Evolutionary conservation across 2,113 vertebrate species (phyloP).

Genomic region (Poeciliopsis occidentalis): DNA sequence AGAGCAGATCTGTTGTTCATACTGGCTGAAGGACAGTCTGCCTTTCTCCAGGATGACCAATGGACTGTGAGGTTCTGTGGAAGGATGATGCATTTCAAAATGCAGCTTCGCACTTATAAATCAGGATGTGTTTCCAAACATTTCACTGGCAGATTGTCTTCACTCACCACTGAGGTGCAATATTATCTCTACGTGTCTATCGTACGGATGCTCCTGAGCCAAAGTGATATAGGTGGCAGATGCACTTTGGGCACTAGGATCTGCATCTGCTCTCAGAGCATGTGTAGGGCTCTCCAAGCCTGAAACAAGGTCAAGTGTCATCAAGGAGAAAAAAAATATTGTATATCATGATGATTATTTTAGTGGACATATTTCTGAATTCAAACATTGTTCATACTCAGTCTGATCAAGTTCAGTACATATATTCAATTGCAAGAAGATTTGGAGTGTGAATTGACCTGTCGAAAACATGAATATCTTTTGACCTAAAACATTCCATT

Average conservation of each 20-base stretch:
- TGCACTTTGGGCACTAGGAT: constrained; percentile 91
- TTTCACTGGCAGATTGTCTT: background rate
- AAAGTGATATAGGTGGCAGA: constrained; percentile 91
- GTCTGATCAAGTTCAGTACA: no score
- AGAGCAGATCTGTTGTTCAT: constrained; percentile 84
- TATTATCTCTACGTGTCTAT: constrained; percentile 91
- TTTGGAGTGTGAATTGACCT: background rate
- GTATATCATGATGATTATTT: background rate
- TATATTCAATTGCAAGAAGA: no score
- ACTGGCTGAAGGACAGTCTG: constrained; percentile 86
- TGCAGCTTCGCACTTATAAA: background rate
- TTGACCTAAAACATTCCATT: background rate
- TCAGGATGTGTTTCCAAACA: background rate
- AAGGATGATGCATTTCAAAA: background rate
- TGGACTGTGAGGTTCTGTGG: constrained; percentile 90
- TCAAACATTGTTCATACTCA: no score
- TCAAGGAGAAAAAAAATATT: background rate
- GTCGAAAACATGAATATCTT: background rate
- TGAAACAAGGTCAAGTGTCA: constrained; percentile 43
- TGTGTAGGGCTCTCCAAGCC: constrained; percentile 96
- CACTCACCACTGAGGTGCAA: constrained; percentile 92
- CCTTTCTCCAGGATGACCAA: constrained; percentile 89
- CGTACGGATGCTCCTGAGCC: constrained; percentile 89
- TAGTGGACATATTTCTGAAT: background rate
- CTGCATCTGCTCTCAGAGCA: constrained; percentile 89